Conservation (phyloP, 2,797 vertebrate genomes). For the Halcyon chelicuti region DNA sequence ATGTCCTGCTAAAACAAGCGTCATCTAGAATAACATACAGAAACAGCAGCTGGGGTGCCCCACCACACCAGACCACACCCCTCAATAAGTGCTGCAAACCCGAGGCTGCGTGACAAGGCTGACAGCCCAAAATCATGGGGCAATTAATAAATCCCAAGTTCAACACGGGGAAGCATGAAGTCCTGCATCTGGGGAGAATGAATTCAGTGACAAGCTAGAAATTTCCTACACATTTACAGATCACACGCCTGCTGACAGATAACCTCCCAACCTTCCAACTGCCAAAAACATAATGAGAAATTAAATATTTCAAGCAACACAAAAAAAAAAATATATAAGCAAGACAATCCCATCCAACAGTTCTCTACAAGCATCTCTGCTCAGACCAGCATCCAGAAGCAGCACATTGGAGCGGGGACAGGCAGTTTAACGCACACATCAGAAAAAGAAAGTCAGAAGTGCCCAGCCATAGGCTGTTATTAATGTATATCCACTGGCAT, state of each 20-base stretch:
- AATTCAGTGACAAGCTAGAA: neutral
- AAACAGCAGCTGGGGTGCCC: neutral
- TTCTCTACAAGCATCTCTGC: neutral
- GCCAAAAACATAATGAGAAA: neutral
- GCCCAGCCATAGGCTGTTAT: neutral
- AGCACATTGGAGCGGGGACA: neutral
- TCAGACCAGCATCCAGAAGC: neutral
- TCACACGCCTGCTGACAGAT: accelerated
- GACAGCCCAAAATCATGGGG: neutral
- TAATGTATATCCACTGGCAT: neutral
- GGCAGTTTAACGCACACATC: neutral
- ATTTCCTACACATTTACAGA: neutral
- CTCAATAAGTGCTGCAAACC: neutral
- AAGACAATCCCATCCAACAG: neutral
- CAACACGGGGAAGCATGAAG: neutral
- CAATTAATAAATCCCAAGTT: neutral
- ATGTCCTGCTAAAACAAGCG: accelerated
- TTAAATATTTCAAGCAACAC: neutral
- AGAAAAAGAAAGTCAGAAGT: neutral
- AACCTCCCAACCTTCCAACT: neutral
- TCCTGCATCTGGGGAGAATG: neutral
- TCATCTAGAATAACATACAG: neutral
- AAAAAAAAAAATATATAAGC: neutral
- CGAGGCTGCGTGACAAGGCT: neutral
- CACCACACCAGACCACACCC: neutral